Evolutionary conservation across 2,113 vertebrate species (phyloP).

Genomic region (Shinisaurus crocodilurus): DNA sequence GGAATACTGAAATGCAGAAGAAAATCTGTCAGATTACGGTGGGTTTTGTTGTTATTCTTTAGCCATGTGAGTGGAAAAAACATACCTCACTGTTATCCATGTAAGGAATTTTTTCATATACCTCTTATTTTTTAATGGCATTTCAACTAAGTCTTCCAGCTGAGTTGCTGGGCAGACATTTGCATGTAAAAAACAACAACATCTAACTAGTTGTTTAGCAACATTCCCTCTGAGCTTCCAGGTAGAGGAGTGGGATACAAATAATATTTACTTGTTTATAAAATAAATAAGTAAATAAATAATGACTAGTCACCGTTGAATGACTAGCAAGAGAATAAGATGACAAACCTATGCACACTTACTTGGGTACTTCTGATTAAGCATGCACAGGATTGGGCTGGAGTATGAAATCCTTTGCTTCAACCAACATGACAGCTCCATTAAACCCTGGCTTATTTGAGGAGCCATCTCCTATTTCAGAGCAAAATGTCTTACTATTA

Average conservation of each 20-base stretch:
- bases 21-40: background rate
- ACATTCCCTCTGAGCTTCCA: background rate
- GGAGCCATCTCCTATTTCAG: background rate
- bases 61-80: background rate
- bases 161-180: background rate
- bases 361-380: background rate
- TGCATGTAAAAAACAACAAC: background rate
- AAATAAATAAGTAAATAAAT: background rate
- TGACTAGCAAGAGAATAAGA: background rate
- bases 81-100: background rate
- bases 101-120: background rate
- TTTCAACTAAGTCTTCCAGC: background rate
- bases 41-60: background rate
- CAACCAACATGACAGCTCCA: background rate
- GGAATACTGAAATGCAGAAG: background rate
- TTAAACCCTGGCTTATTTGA: background rate
- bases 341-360: background rate
- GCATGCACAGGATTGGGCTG: background rate
- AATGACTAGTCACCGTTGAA: background rate
- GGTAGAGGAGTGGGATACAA: background rate
- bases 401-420: background rate
- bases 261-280: no score
- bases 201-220: background rate
- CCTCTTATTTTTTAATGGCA: background rate
- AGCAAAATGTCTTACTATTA: background rate